Evolutionary conservation across 1,140 invertebrate species (phyloP), one percentile per base, ranked within the genome.

Genomic region (Nebria ingens): DNA sequence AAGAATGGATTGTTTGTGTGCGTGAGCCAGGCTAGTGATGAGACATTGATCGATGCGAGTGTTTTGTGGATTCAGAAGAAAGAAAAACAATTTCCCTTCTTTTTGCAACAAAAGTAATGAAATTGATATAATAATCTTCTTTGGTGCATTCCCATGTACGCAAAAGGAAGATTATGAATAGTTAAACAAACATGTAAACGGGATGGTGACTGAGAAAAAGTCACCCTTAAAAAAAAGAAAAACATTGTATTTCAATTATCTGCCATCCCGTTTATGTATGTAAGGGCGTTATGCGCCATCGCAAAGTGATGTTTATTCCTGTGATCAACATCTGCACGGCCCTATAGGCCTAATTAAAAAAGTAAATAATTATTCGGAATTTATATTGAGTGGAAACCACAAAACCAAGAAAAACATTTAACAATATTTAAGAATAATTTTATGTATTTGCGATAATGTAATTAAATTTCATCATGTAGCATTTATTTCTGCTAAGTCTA

Each of bases 301-400:
- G 17, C 17, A 9, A 45, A 66, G 64, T 67, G 65, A 69, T 68
- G 67, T 65, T 69, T 64, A 67, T 63, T 67, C 67, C 67, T 69
- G 67, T 69, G 67, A 69, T 69, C 65, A 61, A 67, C 61, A 62
- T 61, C 62, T 4, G 62, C 58, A 22, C 61, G 58, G 63, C 63
- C n/a, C n/a, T 58, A 60, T 52, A 56, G 58, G 61, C 57, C 54
- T 38, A 19, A 49, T 21, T 20, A 22, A 17, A 50, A 53, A 51
- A 51, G 9, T 45, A 17, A 45, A 45, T 45, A n/a, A n/a, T n/a
- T n/a, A n/a, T n/a, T n/a, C n/a, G n/a, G n/a, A n/a, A n/a, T n/a
- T n/a, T n/a, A n/a, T n/a, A n/a, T n/a, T n/a, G n/a, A n/a, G 40
- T 45, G 40, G 17, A 9, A 45, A 45, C 17, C 17, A 45, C 40